Evolutionary conservation across 2,888 invertebrate genomes (phyloP).

Genomic region (Morpho achilles): DNA sequence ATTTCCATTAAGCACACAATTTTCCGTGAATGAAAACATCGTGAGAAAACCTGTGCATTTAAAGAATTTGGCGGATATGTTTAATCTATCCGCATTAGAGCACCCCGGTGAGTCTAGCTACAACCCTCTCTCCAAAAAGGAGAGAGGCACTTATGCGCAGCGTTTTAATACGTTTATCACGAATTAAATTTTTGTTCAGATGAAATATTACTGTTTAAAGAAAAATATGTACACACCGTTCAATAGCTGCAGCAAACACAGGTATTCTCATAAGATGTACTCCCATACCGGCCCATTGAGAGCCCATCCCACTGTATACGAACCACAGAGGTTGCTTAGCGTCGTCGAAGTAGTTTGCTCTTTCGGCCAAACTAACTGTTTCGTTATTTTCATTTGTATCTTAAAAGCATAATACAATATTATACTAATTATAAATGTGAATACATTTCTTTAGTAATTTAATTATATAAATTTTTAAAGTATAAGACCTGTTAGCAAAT

Average conservation of each 20-base stretch:
- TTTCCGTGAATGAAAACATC: too few species aligned
- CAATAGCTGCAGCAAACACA: constrained; percentile 77
- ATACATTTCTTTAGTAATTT: not conserved
- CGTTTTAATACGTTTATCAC: too few species aligned
- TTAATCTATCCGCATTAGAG: too few species aligned
- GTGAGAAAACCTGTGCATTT: too few species aligned
- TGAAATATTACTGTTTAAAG: not conserved
- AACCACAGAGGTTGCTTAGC: constrained; percentile 80
- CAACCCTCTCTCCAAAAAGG: too few species aligned
- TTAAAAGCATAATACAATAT: constrained; percentile 21
- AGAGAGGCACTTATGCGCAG: too few species aligned
- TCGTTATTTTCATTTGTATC: constrained; percentile 41
- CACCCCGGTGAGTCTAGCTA: too few species aligned
- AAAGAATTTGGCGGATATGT: too few species aligned
- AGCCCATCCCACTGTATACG: constrained; percentile 82
- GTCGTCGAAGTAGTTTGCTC: constrained; percentile 44
- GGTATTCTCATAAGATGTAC: constrained; percentile 81
- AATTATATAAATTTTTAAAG: too few species aligned
- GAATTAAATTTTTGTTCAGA: too few species aligned
- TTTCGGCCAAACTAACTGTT: constrained; percentile 43
- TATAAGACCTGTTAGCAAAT: too few species aligned
- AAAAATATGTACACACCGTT: constrained; percentile 41
- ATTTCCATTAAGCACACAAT: too few species aligned
- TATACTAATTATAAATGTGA: not conserved
- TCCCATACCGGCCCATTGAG: constrained; percentile 85